Evolutionary conservation across 2,888 invertebrate genomes (phyloP).

Genomic region (Gryllus longicercus): DNA sequence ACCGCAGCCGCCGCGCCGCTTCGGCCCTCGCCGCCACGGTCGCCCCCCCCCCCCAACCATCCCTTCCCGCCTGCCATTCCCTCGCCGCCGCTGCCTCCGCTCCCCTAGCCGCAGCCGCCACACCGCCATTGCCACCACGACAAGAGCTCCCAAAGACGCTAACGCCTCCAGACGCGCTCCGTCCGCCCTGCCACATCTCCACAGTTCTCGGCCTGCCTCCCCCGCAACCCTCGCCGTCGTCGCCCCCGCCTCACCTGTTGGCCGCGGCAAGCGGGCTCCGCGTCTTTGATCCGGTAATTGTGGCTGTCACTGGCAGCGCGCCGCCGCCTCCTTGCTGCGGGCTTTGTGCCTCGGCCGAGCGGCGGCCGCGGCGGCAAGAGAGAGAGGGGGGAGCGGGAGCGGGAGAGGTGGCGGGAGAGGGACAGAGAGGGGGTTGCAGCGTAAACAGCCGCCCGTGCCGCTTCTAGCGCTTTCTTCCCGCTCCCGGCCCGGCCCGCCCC

Average conservation of each 20-base stretch:
- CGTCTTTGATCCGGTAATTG: conserved; percentile 17
- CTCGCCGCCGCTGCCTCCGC: no score
- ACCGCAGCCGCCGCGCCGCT: no score
- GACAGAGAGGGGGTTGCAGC: background rate
- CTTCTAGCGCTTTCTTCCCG: background rate
- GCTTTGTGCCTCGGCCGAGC: conserved; percentile 6
- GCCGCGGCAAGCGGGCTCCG: background rate
- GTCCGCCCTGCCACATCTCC: background rate
- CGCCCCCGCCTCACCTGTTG: conserved; percentile 10
- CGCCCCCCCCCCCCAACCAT: no score
- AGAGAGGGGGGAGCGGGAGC: background rate
- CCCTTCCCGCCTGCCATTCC: no score
- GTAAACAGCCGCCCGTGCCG: background rate
- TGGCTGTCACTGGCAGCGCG: conserved; percentile 5
- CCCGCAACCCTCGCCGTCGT: background rate
- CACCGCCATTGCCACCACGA: no score
- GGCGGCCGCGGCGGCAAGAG: background rate
- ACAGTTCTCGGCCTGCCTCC: background rate
- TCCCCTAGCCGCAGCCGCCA: no score
- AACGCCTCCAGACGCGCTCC: no score
- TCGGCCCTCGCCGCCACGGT: no score
- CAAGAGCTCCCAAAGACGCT: no score
- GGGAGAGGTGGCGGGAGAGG: background rate
- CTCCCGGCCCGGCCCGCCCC: background rate
- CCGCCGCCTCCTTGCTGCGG: background rate